Evolutionary conservation across 2,113 vertebrate genomes (phyloP), one percentile per base, ranked within the genome.

Genomic region (Camelus bactrianus): DNA sequence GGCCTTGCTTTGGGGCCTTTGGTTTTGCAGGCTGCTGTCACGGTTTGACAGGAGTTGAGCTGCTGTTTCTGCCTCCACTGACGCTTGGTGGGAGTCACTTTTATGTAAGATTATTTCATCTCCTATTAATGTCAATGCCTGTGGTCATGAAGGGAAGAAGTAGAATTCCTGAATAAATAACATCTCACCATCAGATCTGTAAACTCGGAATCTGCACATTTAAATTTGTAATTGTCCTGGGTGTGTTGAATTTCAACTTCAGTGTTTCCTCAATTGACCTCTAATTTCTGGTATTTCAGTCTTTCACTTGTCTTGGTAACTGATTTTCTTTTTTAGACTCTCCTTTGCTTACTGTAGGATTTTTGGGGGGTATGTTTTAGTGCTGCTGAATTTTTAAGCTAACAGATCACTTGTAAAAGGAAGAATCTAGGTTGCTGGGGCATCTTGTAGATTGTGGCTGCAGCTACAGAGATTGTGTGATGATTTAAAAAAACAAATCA

Each of bases 191-290:
- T 81, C 32, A 38, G 26, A 48, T 87, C 80, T 73, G 22, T 92
- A 65, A 86, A 4, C n/a, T 91, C 16, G 3, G 38, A 46, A 62
- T 83, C 52, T 54, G 19, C 83, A 28, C 46, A 48, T 73, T 86
- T 89, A 69, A 56, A 93, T 65, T 75, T 91, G 65, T 86, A 65
- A 67, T 77, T 94, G 56, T 20, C 50, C 24, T 95, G 28, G 14
- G 20, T 52, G 5, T 77, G 46, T 84, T 92, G 54, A 70, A 85
- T 94, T 85, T 93, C 5, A 6, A 77, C 64, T 87, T 60, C 70
- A 56, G 16, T 48, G 46, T 80, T 80, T 93, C 24, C 46, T 76
- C 65, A 54, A 35, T n/a, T 84, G 77, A 91, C 58, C 50, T 85
- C 84, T 38, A 58, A 80, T 58, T 76, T 30, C 3, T 83, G 54